Percentiles rank a stretch among this genome's conserved stretches.
Evolutionary conservation across 2,113 vertebrate genomes (phyloP).

Genomic region (Rhinoptilus africanus): DNA sequence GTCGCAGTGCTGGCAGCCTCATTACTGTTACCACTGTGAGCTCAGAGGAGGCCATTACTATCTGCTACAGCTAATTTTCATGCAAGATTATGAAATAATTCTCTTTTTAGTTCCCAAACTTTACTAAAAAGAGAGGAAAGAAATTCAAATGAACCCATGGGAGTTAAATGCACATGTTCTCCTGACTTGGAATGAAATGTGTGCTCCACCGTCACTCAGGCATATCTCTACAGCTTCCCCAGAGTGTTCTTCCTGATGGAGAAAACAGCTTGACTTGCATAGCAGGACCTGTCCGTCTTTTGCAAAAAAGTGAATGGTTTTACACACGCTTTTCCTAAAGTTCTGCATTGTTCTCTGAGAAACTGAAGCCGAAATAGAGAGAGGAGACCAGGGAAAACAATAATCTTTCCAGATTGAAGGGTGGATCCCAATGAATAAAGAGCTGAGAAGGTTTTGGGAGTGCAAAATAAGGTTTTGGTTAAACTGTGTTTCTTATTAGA

Average conservation of each 20-base stretch:
- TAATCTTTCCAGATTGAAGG: neutral
- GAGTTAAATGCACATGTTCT: neutral
- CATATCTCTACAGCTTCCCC: neutral
- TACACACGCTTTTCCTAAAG: neutral
- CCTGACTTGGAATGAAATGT: neutral
- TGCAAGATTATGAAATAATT: neutral
- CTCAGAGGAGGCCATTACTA: neutral
- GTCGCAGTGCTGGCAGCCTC: neutral
- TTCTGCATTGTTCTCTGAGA: neutral
- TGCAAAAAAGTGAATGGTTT: neutral
- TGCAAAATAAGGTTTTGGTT: neutral
- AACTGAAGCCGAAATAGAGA: neutral
- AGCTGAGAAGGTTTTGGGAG: neutral
- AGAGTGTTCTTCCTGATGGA: neutral
- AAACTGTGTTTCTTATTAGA: neutral
- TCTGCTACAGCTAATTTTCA: neutral
- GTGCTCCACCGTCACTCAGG: accelerated
- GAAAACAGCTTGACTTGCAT: neutral
- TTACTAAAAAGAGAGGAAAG: neutral
- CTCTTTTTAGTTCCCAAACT: neutral
- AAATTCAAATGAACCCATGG: neutral
- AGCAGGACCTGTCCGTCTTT: neutral
- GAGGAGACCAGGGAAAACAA: neutral
- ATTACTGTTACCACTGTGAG: neutral
- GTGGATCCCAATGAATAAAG: neutral